Percentiles rank a stretch among this genome's conserved stretches.
phyloP scores from a whole-genome alignment of 2,113 vertebrate species.

The Gymnocephalus cernua region DNA sequence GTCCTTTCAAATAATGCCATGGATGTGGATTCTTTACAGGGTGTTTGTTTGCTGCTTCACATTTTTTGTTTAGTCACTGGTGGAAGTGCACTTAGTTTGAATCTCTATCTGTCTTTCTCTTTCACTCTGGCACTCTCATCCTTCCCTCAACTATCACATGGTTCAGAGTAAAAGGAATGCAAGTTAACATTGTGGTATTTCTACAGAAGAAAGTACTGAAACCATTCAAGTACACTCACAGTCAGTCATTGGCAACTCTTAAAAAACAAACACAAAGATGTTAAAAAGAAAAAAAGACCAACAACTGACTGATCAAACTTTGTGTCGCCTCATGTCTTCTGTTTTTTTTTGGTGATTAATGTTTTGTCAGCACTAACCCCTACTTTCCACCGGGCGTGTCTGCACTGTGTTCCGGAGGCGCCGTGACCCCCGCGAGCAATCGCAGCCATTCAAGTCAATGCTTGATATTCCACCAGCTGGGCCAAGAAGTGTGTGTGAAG shows the following conservation, averaged over 20 bases:
- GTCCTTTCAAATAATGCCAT: conserved; percentile 39
- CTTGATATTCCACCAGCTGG: no score
- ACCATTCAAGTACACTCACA: background rate
- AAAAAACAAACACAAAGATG: background rate
- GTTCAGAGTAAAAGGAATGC: background rate
- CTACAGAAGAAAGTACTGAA: background rate
- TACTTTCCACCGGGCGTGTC: no score
- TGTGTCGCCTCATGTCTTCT: no score
- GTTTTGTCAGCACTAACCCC: no score
- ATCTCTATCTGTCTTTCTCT: background rate
- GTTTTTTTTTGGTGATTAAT: no score
- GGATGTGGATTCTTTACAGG: conserved; percentile 19
- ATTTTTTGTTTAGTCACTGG: conserved; percentile 1
- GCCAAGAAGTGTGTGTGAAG: no score
- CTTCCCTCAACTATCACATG: background rate
- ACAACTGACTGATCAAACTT: no score
- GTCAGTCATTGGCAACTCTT: background rate
- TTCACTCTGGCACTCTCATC: background rate
- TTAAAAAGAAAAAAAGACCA: no score
- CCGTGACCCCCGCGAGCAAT: no score
- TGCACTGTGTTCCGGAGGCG: no score
- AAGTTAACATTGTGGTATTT: background rate
- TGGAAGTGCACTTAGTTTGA: background rate
- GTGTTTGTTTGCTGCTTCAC: background rate
- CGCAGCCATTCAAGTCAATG: no score